Conservation (phyloP, 2,888 invertebrate species). For the Eupeodes latifasciatus region DNA sequence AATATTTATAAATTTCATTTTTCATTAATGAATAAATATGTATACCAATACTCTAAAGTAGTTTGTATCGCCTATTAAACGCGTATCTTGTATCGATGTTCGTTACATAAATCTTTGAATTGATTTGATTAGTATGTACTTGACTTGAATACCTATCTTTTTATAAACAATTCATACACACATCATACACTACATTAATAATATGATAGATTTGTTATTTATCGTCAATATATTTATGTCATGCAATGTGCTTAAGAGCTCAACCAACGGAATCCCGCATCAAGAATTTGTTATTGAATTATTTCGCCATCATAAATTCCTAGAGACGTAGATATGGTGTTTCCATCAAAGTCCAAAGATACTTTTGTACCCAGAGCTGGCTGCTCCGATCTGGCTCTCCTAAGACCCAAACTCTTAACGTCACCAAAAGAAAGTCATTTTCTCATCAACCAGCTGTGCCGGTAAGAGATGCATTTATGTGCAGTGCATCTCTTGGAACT, state of each 20-base stretch:
- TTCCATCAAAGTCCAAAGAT: conserved; percentile 17
- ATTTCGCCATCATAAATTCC: conserved; percentile 45
- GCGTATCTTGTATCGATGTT: not conserved
- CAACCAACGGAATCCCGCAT: conserved; percentile 48
- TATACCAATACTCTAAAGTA: not conserved
- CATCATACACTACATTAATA: too few species aligned
- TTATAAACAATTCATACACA: not conserved
- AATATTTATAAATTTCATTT: not conserved
- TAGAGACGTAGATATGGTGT: not conserved
- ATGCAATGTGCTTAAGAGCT: conserved; percentile 24
- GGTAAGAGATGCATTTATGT: conserved; percentile 33
- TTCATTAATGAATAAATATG: not conserved
- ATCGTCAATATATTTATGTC: not conserved
- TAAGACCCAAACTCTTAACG: conserved; percentile 30
- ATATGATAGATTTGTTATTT: not conserved
- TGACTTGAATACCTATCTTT: not conserved
- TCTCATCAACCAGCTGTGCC: conserved; percentile 5
- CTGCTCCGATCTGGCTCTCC: conserved; percentile 10
- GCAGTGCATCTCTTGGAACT: conserved; percentile 53
- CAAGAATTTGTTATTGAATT: conserved; percentile 40
- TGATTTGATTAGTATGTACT: not conserved
- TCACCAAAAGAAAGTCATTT: conserved; percentile 58
- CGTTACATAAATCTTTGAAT: not conserved
- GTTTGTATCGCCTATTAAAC: not conserved
- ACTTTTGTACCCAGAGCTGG: not conserved